phyloP scores from a whole-genome alignment of 2,113 vertebrate genomes.

The Physeter macrocephalus region DNA sequence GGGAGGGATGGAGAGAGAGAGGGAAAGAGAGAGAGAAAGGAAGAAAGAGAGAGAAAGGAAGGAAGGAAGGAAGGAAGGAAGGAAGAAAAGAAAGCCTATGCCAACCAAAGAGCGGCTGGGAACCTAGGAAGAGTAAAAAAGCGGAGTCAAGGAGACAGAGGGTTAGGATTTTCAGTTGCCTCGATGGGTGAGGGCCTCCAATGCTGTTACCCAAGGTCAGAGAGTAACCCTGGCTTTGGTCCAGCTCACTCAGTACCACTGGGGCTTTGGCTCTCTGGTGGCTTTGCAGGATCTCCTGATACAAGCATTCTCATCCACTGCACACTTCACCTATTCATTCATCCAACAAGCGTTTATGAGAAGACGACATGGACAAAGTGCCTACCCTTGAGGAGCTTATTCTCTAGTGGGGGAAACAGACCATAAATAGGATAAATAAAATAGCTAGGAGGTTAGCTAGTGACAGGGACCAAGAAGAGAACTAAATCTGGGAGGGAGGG shows the following conservation, averaged over 20 bases:
- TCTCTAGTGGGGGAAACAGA: background rate
- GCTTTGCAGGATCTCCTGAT: background rate
- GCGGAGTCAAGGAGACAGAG: background rate
- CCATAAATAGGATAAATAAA: background rate
- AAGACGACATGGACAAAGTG: background rate
- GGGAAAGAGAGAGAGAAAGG: accelerated
- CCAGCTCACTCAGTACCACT: background rate
- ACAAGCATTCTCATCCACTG: background rate
- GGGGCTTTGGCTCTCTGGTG: background rate
- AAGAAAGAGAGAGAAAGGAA: too few relatives aligned
- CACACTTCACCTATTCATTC: background rate
- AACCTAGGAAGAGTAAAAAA: background rate
- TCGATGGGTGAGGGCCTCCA: background rate
- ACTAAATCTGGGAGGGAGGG: background rate
- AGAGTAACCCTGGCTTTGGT: background rate
- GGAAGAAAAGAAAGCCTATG: too few relatives aligned
- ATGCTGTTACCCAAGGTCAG: too few relatives aligned
- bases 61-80: too few relatives aligned
- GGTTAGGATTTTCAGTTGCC: background rate
- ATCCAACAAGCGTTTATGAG: background rate
- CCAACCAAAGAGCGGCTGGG: background rate
- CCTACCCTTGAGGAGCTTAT: background rate
- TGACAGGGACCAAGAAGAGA: background rate
- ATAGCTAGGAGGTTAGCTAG: background rate
- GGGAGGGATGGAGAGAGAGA: too few relatives aligned